phyloP scores from a whole-genome alignment of 2,113 vertebrate genomes.

The Podarcis raffonei region DNA sequence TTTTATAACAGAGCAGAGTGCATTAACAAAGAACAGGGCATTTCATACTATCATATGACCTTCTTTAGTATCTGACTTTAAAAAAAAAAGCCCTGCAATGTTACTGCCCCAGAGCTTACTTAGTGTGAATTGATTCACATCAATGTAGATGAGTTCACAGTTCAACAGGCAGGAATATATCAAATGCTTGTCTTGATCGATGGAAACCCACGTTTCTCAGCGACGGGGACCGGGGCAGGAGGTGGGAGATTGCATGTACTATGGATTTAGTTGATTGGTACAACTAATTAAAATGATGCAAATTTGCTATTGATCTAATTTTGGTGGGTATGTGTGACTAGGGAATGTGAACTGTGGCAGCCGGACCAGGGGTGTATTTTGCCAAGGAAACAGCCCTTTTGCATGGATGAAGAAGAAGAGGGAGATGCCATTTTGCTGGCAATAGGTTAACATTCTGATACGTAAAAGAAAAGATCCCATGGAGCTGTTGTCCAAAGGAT shows the following conservation, averaged over 20 bases:
- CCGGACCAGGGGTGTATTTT: background rate
- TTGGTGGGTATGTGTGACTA: slow-evolving; percentile 52
- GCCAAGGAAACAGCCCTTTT: slow-evolving; percentile 7
- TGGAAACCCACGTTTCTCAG: slow-evolving; percentile 47
- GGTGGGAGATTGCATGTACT: slow-evolving; percentile 56
- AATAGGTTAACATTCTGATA: slow-evolving; percentile 25
- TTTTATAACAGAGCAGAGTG: slow-evolving; percentile 52
- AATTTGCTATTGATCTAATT: slow-evolving; percentile 47
- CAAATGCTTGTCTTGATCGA: slow-evolving; percentile 58
- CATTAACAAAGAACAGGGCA: slow-evolving; percentile 45
- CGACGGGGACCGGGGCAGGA: slow-evolving; percentile 24
- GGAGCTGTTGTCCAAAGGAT: slow-evolving; percentile 39
- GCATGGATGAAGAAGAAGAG: background rate
- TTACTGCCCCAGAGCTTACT: slow-evolving; percentile 56
- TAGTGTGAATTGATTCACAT: slow-evolving; percentile 70
- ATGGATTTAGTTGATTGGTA: slow-evolving; percentile 43
- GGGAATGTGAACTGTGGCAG: slow-evolving; percentile 24
- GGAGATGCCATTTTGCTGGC: slow-evolving; percentile 12
- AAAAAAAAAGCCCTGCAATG: slow-evolving; percentile 65
- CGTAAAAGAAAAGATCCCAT: slow-evolving; percentile 34
- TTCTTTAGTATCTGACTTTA: slow-evolving; percentile 65
- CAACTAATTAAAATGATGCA: slow-evolving; percentile 63
- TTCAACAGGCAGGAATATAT: slow-evolving; percentile 60
- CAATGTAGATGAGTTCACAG: slow-evolving; percentile 58
- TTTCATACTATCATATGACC: slow-evolving; percentile 66